These are phyloP conservation scores for Macrostomum lignano DNA, from an alignment of 1,140 invertebrate genomes.

Conservation along the genomic window DNA sequence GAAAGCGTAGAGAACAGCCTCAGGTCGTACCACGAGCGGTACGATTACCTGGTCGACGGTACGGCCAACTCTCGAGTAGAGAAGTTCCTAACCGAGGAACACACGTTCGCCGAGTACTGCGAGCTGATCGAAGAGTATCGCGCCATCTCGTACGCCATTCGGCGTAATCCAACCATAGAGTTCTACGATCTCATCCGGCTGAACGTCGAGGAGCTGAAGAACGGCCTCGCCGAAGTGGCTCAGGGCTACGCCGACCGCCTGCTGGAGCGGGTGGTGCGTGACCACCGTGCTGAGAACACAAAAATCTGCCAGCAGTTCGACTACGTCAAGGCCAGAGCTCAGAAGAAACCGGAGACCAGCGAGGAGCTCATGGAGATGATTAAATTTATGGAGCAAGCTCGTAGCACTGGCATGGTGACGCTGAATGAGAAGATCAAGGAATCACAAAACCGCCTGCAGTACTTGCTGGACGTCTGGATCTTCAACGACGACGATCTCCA, in stretches of 20 bases:
- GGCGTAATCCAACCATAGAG: constrained; percentile 20
- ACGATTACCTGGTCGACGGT: constrained; percentile 26
- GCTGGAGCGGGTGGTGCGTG: constrained; percentile 17
- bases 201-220: constrained; percentile 24
- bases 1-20: constrained; percentile 3
- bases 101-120: constrained; percentile 25
- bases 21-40: constrained; percentile 14
- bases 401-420: constrained; percentile 17
- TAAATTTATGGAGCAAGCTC: constrained; percentile 17
- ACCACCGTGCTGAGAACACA: constrained; percentile 19
- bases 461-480: constrained; percentile 15
- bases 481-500: constrained; percentile 18
- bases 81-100: constrained; percentile 19
- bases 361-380: constrained; percentile 23
- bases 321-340: constrained; percentile 14
- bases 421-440: constrained; percentile 17
- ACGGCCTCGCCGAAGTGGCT: constrained; percentile 16
- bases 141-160: constrained; percentile 18
- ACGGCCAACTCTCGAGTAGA: constrained; percentile 17
- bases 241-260: constrained; percentile 16
- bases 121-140: constrained; percentile 22
- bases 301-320: constrained; percentile 13
- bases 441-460: constrained; percentile 14
- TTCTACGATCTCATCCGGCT: constrained; percentile 24
- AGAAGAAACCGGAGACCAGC: constrained; percentile 19